Percentiles rank a stretch among this genome's conserved stretches.
Evolutionary conservation across 2,797 vertebrate genomes (phyloP).

Genomic region (Lerista edwardsae): DNA sequence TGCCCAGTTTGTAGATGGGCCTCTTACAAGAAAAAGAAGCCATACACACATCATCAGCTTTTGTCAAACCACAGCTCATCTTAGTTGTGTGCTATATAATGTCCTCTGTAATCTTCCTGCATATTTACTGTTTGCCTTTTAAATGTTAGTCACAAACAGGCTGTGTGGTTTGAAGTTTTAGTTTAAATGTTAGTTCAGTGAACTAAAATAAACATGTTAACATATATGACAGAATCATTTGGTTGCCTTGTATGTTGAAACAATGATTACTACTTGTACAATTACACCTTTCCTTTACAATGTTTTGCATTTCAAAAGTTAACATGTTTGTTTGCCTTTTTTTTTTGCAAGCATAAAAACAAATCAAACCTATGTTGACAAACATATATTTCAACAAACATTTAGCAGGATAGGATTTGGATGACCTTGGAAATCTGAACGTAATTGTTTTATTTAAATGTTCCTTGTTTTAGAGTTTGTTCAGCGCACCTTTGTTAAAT

Average conservation of each 20-base stretch:
- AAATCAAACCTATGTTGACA: conserved; percentile 60
- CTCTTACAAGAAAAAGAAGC: conserved; percentile 92
- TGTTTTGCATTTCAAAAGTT: conserved; percentile 68
- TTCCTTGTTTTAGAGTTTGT: conserved; percentile 78
- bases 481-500: conserved; percentile 77
- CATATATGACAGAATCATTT: conserved; percentile 74
- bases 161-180: conserved; percentile 82
- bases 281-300: conserved; percentile 64
- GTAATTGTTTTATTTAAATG: conserved; percentile 74
- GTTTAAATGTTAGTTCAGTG: conserved; percentile 83
- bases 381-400: conserved; percentile 68
- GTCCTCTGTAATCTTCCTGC: conserved; percentile 76
- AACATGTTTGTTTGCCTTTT: conserved; percentile 30
- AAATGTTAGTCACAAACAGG: conserved; percentile 83
- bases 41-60: conserved; percentile 73
- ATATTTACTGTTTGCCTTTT: conserved; percentile 84
- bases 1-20: conserved; percentile 97
- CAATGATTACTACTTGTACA: conserved; percentile 73
- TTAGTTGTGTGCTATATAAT: conserved; percentile 64
- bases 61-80: conserved; percentile 63
- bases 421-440: conserved; percentile 63
- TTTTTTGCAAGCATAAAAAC: conserved; percentile 79
- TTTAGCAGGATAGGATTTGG: conserved; percentile 68
- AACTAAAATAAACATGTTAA: conserved; percentile 78
- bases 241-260: conserved; percentile 80